Evolutionary conservation across 2,888 invertebrate species (phyloP).

Genomic region (Drosophila fulvimacula): DNA sequence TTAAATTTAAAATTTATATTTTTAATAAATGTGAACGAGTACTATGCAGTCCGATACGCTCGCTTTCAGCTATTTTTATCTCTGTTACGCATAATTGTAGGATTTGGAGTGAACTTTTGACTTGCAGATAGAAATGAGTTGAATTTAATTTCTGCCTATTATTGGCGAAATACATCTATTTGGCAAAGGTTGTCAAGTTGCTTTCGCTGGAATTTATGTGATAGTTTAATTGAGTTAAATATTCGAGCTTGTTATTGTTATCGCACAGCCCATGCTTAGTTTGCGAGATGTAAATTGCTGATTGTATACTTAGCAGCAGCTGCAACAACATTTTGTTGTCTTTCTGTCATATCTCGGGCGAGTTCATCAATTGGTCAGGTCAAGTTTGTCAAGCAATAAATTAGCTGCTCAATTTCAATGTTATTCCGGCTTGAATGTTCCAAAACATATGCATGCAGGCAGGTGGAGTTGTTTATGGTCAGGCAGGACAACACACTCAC

Average conservation of each 20-base stretch:
- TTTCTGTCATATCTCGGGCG: background rate
- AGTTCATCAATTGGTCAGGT: slow-evolving; percentile 22
- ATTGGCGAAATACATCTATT: background rate
- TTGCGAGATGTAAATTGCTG: background rate
- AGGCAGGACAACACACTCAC: slow-evolving; percentile 5
- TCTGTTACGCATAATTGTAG: background rate
- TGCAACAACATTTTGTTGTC: slow-evolving; percentile 13
- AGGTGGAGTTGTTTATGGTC: background rate
- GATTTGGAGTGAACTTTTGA: background rate
- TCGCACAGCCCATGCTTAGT: background rate
- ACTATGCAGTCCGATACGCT: background rate
- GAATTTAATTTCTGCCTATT: background rate
- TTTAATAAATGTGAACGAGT: background rate
- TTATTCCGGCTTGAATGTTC: slow-evolving; percentile 21
- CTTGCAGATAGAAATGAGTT: background rate
- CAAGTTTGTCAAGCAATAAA: slow-evolving; percentile 51
- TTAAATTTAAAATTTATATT: background rate
- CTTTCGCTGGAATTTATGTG: background rate
- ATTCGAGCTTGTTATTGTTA: background rate
- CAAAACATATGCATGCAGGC: background rate
- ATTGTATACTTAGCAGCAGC: background rate
- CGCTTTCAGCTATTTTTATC: background rate
- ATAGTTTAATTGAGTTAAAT: slow-evolving; percentile 1
- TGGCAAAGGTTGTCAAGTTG: background rate
- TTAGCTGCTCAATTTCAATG: slow-evolving; percentile 40